Evolutionary conservation across 2,113 vertebrate species (phyloP), one percentile per base, ranked within the genome.

Genomic region (Callocephalon fimbriatum): DNA sequence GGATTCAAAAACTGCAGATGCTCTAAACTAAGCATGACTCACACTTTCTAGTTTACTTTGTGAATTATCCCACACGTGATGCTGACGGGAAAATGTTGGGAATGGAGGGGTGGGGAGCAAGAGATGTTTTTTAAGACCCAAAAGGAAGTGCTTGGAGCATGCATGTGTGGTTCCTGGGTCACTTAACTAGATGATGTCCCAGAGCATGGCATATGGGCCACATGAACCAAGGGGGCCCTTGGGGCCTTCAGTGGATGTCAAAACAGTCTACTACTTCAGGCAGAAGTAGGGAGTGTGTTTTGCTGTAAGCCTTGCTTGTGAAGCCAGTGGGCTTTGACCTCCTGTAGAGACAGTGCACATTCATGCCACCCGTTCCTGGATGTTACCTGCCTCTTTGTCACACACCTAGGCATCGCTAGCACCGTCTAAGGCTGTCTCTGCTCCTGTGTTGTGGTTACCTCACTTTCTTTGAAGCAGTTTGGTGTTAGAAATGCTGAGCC

Each of bases 11-110:
- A 13, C 63, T 90, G 76, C 90, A 92, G 82, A 86, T 93, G 90
- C 84, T 92, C 44, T 37, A 27, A 91, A 82, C 62, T 58, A 66
- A 76, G 58, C 22, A 73, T 94, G 94, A 97, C 92, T 96, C 97
- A 95, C 56, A 45, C 88, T 84, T 93, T 56, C 76, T 58, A 84
- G 72, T 84, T 96, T 56, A 61, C 94, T 93, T 96, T 95, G 79
- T 95, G 72, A 86, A 86, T 91, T 93, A 78, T 72, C 84, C 80
- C 85, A 35, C 50, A 26, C 26, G 59, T 50, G 59, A 59, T 89
- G 76, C 35, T 94, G 56, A 50, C 0, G 1, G 79, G 68, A 94
- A 78, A 38, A 72, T 19, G 48, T 18, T 80, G 73, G 44, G 68
- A 85, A 86, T 44, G 37, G 50, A 93, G 72, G 65, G 59, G 68